These are phyloP conservation scores for Varroa destructor DNA, from an alignment of 1,140 invertebrate genomes.

Conservation along the genomic window DNA sequence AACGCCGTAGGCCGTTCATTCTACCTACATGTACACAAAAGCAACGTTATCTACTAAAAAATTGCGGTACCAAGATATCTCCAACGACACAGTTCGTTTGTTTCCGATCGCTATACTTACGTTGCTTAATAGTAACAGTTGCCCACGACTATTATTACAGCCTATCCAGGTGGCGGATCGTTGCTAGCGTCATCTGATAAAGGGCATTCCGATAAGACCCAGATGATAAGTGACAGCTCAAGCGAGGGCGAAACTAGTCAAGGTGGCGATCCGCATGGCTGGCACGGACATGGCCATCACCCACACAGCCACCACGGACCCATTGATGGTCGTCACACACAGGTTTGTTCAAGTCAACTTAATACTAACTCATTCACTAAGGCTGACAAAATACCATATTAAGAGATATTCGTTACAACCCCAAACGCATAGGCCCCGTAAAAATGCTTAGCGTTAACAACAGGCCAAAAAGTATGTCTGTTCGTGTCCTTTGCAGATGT, in stretches of 20 bases:
- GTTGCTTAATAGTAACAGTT: no score
- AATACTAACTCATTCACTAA: no score
- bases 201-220: constrained; percentile 23
- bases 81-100: no score
- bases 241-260: constrained; percentile 23
- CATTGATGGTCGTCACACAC: constrained; percentile 25
- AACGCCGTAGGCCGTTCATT: no score
- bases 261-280: background rate
- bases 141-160: background rate
- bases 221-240: constrained; percentile 25
- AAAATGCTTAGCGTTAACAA: no score
- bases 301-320: background rate
- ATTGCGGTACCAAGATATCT: no score
- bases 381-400: no score
- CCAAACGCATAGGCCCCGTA: no score
- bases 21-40: no score
- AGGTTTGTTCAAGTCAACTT: background rate
- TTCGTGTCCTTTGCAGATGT: constrained; percentile 9
- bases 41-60: no score
- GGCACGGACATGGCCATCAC: background rate
- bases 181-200: constrained; percentile 11
- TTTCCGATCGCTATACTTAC: no score
- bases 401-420: no score
- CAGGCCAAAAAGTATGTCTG: background rate
- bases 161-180: constrained; percentile 13